Conservation (phyloP, 2,888 invertebrate genomes). For the Orgyia antiqua region DNA sequence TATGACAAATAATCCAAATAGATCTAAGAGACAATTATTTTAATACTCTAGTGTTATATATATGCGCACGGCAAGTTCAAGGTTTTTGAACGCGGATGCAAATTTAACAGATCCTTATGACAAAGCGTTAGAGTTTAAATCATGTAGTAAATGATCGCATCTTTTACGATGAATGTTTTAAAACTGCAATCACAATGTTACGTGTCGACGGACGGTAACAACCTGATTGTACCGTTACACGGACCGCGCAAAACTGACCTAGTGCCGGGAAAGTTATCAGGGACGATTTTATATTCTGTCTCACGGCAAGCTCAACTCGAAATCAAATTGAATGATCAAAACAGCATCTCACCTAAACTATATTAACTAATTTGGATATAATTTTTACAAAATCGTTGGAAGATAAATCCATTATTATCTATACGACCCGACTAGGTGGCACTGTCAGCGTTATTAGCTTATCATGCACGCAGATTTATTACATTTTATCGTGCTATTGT, state of each 20-base stretch:
- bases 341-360: background rate
- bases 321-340: constrained; percentile 22
- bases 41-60: background rate
- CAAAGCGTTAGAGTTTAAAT: constrained; percentile 37
- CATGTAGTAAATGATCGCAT: too few relatives aligned
- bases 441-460: too few relatives aligned
- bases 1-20: background rate
- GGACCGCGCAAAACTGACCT: constrained; percentile 74
- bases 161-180: constrained; percentile 57
- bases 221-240: constrained; percentile 75
- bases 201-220: constrained; percentile 65
- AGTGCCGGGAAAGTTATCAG: constrained; percentile 74
- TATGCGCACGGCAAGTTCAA: constrained; percentile 55
- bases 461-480: too few relatives aligned
- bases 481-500: too few relatives aligned
- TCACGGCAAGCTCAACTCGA: constrained; percentile 39
- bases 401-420: too few relatives aligned
- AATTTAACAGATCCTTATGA: constrained; percentile 27
- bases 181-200: constrained; percentile 73
- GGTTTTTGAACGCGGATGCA: constrained; percentile 27
- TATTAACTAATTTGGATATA: too few relatives aligned
- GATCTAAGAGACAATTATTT: constrained; percentile 5
- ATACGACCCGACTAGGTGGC: too few relatives aligned
- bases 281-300: constrained; percentile 58
- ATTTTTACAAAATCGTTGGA: too few relatives aligned